Conservation (phyloP, 2,113 vertebrate species). For the Microcebus tavaratra region DNA sequence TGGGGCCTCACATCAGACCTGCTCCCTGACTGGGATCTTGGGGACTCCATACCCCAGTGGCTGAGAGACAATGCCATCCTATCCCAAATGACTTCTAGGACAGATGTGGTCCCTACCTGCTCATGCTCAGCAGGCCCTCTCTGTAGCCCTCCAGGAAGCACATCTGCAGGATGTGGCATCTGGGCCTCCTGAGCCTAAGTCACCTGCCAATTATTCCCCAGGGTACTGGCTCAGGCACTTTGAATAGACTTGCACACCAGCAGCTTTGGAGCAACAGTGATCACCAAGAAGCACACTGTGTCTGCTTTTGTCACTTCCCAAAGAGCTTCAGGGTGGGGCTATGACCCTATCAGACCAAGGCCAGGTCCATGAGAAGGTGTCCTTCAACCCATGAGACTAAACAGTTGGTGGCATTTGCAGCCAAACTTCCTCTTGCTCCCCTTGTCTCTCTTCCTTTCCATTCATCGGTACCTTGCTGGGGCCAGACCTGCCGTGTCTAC, state of each 20-base stretch:
- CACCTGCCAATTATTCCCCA: constrained; percentile 15
- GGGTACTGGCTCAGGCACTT: background rate
- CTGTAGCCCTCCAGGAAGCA: background rate
- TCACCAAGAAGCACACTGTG: background rate
- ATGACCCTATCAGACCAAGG: background rate
- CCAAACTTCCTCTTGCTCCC: background rate
- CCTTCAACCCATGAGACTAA: background rate
- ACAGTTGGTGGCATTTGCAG: background rate
- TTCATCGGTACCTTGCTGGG: background rate
- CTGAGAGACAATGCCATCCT: background rate
- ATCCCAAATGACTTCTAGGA: background rate
- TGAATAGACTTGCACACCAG: background rate
- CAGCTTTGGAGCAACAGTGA: background rate
- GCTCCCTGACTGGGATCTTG: background rate
- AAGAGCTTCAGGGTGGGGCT: background rate
- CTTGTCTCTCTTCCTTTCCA: background rate
- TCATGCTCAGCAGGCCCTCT: constrained; percentile 25
- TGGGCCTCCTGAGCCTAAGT: background rate
- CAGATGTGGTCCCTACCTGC: background rate
- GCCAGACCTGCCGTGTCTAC: accelerated
- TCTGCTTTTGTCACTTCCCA: background rate
- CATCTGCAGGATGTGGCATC: background rate
- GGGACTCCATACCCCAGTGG: background rate
- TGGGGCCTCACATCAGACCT: background rate
- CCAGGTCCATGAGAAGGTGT: background rate